Conservation (phyloP, 2,797 vertebrate genomes). For the Mastacembelus armatus region DNA sequence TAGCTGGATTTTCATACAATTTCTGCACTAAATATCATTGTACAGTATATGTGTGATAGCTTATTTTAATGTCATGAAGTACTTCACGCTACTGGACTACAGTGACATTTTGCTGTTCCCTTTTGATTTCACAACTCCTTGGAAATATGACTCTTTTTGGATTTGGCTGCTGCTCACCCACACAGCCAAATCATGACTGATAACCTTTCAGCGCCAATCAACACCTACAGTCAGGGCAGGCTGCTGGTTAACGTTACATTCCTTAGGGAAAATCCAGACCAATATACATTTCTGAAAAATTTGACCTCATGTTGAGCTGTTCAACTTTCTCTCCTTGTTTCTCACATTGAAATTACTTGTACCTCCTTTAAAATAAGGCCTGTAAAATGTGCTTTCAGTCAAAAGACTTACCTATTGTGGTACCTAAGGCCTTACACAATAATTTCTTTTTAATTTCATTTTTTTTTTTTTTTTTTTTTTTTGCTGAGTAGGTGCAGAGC, state of each 20-base stretch:
- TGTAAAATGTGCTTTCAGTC: slow-evolving; percentile 37
- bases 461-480: slow-evolving; percentile 48
- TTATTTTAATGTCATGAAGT: too few species aligned
- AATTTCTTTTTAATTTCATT: slow-evolving; percentile 40
- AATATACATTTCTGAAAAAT: slow-evolving; percentile 23
- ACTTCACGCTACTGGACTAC: too few species aligned
- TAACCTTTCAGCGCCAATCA: slow-evolving; percentile 15
- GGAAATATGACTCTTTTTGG: slow-evolving; percentile 6
- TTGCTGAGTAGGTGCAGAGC: slow-evolving; percentile 52
- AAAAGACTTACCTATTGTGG: slow-evolving; percentile 27
- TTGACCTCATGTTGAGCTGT: slow-evolving; percentile 43
- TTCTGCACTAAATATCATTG: background rate
- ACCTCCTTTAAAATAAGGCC: slow-evolving; percentile 35
- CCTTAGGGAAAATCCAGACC: background rate
- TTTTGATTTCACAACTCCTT: slow-evolving; percentile 2
- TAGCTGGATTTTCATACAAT: background rate
- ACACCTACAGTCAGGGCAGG: background rate
- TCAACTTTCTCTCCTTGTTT: background rate
- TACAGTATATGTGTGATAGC: background rate
- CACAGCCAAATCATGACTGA: slow-evolving; percentile 12
- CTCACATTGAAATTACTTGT: slow-evolving; percentile 10
- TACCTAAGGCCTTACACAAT: slow-evolving; percentile 32
- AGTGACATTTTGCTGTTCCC: background rate
- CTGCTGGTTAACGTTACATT: slow-evolving; percentile 24
- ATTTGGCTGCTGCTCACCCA: slow-evolving; percentile 15